Evolutionary conservation across 2,113 vertebrate genomes (phyloP), one percentile per base, ranked within the genome.

Genomic region (Coturnix japonica): DNA sequence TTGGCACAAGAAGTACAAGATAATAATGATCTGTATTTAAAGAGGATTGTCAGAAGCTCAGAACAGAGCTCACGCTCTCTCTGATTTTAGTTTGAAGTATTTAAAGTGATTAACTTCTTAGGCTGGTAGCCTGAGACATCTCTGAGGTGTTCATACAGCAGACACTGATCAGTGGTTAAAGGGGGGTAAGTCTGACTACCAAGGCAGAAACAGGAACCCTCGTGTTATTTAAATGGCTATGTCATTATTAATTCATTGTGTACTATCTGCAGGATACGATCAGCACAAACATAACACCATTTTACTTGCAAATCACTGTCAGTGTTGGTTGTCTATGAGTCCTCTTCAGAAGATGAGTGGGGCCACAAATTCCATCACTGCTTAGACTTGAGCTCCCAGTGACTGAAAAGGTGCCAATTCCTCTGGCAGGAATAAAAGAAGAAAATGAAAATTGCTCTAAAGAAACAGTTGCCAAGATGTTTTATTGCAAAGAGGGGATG

Each of bases 371-470:
- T n/a, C 73, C 41, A 69, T 53, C 31, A 20, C 6, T 72, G 73
- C 70, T 81, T 84, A 76, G 35, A 57, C 30, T 91, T 41, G 35
- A 28, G 39, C 43, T 93, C 72, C n/a, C 20, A 72, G 3, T 4
- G 59, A 71, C 44, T 86, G 77, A 86, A 93, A 93, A 69, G 0
- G 4, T 72, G 82, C 70, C 81, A 41, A 11, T 54, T 90, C n/a
- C 44, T 84, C 88, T 86, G 70, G 66, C 90, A 95, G 37, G 35
- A 85, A 61, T 49, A 93, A 88, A n/a, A 89, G 37, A 81, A 89
- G 31, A 64, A 49, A 90, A 93, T 70, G 59, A 88, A 92, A 94
- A 94, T 53, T 59, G 63, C 41, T 8, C 1, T 82, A 54, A 91
- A 75, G 83, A 81, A 92, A 39, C 64, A 60, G 31, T 73, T 95